Evolutionary conservation across 2,797 vertebrate species (phyloP).

Genomic region (Echeneis naucrates): DNA sequence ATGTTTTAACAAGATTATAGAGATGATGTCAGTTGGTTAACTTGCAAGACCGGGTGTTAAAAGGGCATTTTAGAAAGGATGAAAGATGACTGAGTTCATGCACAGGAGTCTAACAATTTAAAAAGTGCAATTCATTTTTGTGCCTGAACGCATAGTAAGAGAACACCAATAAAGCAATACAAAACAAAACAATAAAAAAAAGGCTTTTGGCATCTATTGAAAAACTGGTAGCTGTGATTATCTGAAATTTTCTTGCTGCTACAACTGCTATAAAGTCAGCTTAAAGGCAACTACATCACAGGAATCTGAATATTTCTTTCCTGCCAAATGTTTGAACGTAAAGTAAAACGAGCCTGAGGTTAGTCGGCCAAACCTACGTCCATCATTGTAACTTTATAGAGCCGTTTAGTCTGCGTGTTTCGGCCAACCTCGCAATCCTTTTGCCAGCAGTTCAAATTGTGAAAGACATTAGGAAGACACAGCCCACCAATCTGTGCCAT

Average conservation of each 20-base stretch:
- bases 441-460: slow-evolving; percentile 24
- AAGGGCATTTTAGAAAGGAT: background rate
- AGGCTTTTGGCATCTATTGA: background rate
- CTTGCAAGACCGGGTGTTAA: background rate
- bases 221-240: background rate
- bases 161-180: too few species aligned
- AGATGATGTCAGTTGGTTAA: slow-evolving; percentile 27
- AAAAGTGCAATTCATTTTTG: too few species aligned
- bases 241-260: background rate
- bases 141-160: too few species aligned
- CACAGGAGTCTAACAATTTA: background rate
- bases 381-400: slow-evolving; percentile 35
- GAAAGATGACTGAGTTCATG: background rate
- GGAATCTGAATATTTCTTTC: slow-evolving; percentile 17
- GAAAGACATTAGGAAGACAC: slow-evolving; percentile 34
- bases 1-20: slow-evolving; percentile 47
- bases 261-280: slow-evolving; percentile 8
- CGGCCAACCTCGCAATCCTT: slow-evolving; percentile 28
- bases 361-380: background rate
- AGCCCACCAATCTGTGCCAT: slow-evolving; percentile 14
- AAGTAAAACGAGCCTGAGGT: slow-evolving; percentile 28
- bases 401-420: slow-evolving; percentile 53
- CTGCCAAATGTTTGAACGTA: slow-evolving; percentile 28
- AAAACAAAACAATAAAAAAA: too few species aligned
- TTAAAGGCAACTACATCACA: slow-evolving; percentile 26